These are phyloP conservation scores for Orthosia incerta DNA, from an alignment of 2,888 invertebrate species.

Conservation along the genomic window DNA sequence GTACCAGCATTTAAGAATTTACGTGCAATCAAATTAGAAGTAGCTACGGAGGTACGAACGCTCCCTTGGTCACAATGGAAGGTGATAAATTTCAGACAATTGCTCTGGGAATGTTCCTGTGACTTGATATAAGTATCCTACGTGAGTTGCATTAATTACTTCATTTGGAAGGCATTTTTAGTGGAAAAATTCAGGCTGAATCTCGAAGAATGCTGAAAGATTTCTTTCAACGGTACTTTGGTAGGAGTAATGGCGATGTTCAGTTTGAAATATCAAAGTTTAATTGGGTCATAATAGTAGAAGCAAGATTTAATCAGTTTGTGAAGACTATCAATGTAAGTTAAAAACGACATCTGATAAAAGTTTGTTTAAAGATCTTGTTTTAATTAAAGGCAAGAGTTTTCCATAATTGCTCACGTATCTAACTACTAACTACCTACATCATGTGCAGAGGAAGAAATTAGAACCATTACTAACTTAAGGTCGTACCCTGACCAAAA, in stretches of 20 bases:
- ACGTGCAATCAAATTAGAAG: conserved; percentile 65
- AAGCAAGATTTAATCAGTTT: neutral
- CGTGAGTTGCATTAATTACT: conserved; percentile 71
- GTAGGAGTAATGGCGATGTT: conserved; percentile 18
- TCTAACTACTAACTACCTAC: too few species aligned
- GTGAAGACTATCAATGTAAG: neutral
- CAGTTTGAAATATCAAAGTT: conserved; percentile 4
- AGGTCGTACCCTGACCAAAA: too few species aligned
- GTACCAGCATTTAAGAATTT: conserved; percentile 58
- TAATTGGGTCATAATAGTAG: neutral
- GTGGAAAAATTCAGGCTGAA: conserved; percentile 22
- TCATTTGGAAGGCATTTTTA: conserved; percentile 58
- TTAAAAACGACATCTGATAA: too few species aligned
- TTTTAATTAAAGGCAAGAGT: too few species aligned
- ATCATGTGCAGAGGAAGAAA: too few species aligned
- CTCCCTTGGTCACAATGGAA: conserved; percentile 62
- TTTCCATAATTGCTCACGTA: too few species aligned
- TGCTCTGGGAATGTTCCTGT: conserved; percentile 69
- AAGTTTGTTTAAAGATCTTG: too few species aligned
- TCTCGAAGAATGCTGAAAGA: conserved; percentile 21
- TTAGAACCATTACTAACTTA: too few species aligned
- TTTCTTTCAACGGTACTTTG: conserved; percentile 24
- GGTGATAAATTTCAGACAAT: conserved; percentile 76
- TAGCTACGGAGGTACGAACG: conserved; percentile 42
- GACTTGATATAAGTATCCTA: conserved; percentile 72